phyloP scores from a whole-genome alignment of 30 jellyfish, hydroid and myxozoan species.

The Aurelia sp. region DNA sequence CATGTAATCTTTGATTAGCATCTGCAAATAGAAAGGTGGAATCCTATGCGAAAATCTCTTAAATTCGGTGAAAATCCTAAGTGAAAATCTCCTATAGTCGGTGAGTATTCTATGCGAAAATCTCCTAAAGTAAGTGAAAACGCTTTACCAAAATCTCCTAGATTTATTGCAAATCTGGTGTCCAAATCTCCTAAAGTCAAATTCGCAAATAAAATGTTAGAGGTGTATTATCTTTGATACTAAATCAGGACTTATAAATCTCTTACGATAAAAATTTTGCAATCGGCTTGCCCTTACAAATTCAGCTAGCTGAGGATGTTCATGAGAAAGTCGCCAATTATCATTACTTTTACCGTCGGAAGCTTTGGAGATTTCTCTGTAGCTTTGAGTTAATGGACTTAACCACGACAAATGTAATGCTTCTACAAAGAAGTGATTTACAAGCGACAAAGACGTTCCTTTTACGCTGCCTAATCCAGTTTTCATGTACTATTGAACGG shows the following conservation, averaged over 20 bases:
- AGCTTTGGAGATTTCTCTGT: conserved; percentile 73
- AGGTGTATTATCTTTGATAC: conserved; percentile 34
- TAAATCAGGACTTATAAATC: conserved; percentile 28
- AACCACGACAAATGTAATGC: conserved; percentile 51
- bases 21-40: not conserved
- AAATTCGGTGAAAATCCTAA: not conserved
- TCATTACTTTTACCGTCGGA: conserved; percentile 62
- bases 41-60: too few species aligned
- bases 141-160: not conserved
- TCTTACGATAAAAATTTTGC: not conserved
- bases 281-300: conserved; percentile 46
- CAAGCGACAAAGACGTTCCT: conserved; percentile 65
- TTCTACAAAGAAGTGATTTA: conserved; percentile 58
- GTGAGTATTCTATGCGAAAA: not conserved
- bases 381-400: conserved; percentile 73
- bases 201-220: conserved; percentile 17
- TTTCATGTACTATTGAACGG: conserved; percentile 65
- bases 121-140: not conserved
- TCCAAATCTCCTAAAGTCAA: not conserved
- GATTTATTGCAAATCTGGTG: not conserved
- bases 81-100: not conserved
- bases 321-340: conserved; percentile 76
- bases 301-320: conserved; percentile 21
- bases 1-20: conserved; percentile 34
- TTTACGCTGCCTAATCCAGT: conserved; percentile 73